Percentiles rank a stretch among this genome's conserved stretches.
Evolutionary conservation across 2,888 invertebrate species (phyloP).

Genomic region (Nowickia ferox): DNA sequence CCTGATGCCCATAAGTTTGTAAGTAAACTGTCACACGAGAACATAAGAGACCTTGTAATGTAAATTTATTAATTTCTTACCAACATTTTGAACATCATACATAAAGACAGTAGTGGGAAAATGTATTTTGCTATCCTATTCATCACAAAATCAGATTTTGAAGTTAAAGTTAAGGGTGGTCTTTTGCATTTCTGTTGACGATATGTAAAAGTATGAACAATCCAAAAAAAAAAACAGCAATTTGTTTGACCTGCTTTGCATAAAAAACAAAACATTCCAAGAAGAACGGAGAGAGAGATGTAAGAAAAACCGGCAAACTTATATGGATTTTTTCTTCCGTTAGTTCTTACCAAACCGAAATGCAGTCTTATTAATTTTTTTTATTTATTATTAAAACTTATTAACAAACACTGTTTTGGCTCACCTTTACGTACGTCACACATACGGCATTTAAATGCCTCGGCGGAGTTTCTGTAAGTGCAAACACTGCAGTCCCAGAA

Average conservation of each 20-base stretch:
- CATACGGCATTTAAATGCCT: constrained; percentile 99
- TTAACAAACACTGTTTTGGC: constrained; percentile 75
- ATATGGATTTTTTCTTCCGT: neutral
- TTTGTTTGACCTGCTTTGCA: constrained; percentile 34
- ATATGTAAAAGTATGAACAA: too few relatives aligned
- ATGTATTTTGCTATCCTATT: too few relatives aligned
- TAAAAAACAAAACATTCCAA: constrained; percentile 21
- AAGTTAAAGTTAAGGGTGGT: too few relatives aligned
- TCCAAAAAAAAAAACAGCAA: neutral
- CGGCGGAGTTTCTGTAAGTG: constrained; percentile 97
- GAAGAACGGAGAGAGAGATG: constrained; percentile 11
- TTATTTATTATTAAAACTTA: constrained; percentile 46
- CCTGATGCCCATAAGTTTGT: too few relatives aligned
- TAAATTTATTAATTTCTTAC: too few relatives aligned
- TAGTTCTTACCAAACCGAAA: constrained; percentile 57
- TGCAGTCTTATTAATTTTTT: constrained; percentile 52
- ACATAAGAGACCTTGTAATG: too few relatives aligned
- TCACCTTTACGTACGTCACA: constrained; percentile 98
- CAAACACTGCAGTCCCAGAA: constrained; percentile 99
- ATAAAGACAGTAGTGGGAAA: too few relatives aligned
- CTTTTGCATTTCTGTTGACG: too few relatives aligned
- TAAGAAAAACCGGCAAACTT: constrained; percentile 18
- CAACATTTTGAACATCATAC: too few relatives aligned
- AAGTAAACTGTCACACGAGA: too few relatives aligned
- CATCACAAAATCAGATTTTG: too few relatives aligned